Evolutionary conservation across 2,113 vertebrate genomes (phyloP).

Genomic region (Gadus chalcogrammus): DNA sequence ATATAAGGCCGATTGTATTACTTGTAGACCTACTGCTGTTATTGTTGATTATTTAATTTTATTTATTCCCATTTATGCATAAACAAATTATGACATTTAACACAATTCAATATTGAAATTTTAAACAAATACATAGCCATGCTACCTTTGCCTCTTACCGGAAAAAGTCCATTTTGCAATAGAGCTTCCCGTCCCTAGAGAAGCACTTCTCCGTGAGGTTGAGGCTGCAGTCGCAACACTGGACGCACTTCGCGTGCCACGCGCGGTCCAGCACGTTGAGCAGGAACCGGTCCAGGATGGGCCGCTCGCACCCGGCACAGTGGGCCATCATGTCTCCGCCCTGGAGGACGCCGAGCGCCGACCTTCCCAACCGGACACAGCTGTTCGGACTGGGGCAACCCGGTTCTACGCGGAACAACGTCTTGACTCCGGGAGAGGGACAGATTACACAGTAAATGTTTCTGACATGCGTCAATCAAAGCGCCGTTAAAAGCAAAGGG

Average conservation of each 20-base stretch:
- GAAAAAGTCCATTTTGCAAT: conserved; percentile 98
- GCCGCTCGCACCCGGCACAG: conserved; percentile 95
- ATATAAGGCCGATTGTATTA: too few species aligned
- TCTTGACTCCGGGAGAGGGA: conserved; percentile 62
- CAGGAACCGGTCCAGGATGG: conserved; percentile 92
- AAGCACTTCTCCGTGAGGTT: conserved; percentile 96
- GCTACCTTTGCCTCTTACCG: conserved; percentile 72
- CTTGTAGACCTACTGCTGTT: too few species aligned
- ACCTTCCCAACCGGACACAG: conserved; percentile 65
- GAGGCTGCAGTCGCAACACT: conserved; percentile 94
- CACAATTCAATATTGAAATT: too few species aligned
- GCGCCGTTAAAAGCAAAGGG: conserved; percentile 17
- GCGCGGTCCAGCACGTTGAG: conserved; percentile 95
- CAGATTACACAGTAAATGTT: conserved; percentile 29
- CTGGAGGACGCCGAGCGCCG: conserved; percentile 69
- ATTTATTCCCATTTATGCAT: too few species aligned
- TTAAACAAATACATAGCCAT: too few species aligned
- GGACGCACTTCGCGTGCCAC: conserved; percentile 96
- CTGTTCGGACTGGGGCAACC: conserved; percentile 67
- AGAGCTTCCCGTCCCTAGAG: conserved; percentile 95
- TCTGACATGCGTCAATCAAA: conserved; percentile 39
- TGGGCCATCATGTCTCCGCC: conserved; percentile 91
- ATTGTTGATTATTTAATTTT: too few species aligned
- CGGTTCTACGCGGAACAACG: conserved; percentile 72
- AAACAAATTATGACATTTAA: too few species aligned